Evolutionary conservation across 2,888 invertebrate genomes (phyloP).

Genomic region (Lapara coniferarum): DNA sequence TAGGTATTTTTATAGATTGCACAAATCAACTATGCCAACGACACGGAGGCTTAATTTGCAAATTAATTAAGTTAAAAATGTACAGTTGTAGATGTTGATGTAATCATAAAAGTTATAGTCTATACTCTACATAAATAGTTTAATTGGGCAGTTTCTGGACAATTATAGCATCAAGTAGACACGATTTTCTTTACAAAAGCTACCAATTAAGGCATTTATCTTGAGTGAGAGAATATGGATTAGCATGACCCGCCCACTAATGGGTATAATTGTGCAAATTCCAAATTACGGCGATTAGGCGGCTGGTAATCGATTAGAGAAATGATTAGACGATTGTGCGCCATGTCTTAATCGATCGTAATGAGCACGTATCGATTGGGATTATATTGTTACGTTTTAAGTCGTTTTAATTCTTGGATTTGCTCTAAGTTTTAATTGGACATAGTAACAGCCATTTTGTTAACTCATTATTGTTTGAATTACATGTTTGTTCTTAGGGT

Average conservation of each 20-base stretch:
- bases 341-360: slow-evolving; percentile 5
- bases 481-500: background rate
- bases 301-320: slow-evolving; percentile 5
- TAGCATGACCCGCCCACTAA: slow-evolving; percentile 5
- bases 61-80: no score
- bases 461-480: background rate
- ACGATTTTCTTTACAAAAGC: background rate
- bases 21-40: no score
- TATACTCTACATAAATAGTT: background rate
- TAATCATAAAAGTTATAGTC: background rate
- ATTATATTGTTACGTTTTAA: background rate
- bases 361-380: background rate
- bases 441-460: background rate
- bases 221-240: background rate
- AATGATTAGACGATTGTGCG: slow-evolving; percentile 17
- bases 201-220: slow-evolving; percentile 7
- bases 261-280: slow-evolving; percentile 12
- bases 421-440: background rate
- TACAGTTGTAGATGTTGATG: background rate
- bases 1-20: no score
- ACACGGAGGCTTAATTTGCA: no score
- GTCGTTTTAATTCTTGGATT: no score
- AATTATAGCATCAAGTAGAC: background rate
- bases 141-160: background rate
- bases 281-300: background rate